Percentiles rank a stretch among this genome's conserved stretches.
phyloP scores from a whole-genome alignment of 2,113 vertebrate genomes.

The Psephotus haematonotus region DNA sequence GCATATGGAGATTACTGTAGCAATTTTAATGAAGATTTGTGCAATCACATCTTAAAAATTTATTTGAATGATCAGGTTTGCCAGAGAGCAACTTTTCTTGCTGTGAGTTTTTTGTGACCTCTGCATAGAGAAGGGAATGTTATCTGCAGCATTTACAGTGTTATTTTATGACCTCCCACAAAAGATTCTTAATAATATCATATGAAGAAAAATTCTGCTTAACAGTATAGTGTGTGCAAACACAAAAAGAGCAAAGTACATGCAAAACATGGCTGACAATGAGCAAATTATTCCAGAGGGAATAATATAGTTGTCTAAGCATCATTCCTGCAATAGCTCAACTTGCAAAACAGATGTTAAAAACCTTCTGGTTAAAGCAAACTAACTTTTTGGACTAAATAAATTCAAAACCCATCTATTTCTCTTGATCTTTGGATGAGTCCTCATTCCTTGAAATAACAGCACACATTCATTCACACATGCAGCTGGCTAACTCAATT shows the following conservation, averaged over 20 bases:
- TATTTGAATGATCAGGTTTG: not conserved
- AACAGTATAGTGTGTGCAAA: not conserved
- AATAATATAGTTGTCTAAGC: not conserved
- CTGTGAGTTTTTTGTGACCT: not conserved
- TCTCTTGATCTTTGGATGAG: not conserved
- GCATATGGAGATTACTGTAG: not conserved
- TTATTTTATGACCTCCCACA: not conserved
- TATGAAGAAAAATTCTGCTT: not conserved
- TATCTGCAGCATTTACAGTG: not conserved
- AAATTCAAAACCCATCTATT: not conserved
- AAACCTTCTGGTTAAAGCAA: not conserved
- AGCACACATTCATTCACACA: accelerated
- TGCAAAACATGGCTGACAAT: not conserved
- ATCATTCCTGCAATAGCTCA: not conserved
- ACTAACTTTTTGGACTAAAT: not conserved
- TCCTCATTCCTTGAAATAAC: not conserved
- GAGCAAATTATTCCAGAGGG: not conserved
- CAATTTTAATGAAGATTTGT: not conserved
- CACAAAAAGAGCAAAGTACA: not conserved
- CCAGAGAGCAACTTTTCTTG: not conserved
- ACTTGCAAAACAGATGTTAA: not conserved
- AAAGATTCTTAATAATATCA: not conserved
- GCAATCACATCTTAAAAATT: not conserved
- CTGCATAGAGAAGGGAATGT: not conserved
- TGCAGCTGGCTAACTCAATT: not conserved